phyloP scores from a whole-genome alignment of 37 sponge, comb jelly and placozoan species.

The Petrosia ficiformis region DNA sequence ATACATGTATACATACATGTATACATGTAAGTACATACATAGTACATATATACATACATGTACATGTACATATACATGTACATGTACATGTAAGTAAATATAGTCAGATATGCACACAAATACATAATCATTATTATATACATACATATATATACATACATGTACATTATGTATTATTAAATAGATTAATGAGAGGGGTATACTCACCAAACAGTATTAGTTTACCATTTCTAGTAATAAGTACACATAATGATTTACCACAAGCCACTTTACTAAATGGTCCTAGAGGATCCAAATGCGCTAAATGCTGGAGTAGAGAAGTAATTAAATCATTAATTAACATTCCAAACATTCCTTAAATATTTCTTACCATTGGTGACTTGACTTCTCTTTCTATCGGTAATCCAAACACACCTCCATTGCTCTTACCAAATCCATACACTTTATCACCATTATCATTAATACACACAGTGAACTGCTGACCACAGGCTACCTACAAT shows the following conservation, averaged over 20 bases:
- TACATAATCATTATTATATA: too few relatives aligned
- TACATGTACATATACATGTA: too few relatives aligned
- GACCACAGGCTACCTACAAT: constrained; percentile 53
- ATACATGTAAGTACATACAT: too few relatives aligned
- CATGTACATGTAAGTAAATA: too few relatives aligned
- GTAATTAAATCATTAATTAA: not conserved
- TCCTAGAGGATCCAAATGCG: constrained; percentile 37
- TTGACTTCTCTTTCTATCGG: too few relatives aligned
- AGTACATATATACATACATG: too few relatives aligned
- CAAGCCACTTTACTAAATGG: constrained; percentile 48
- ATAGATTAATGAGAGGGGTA: not conserved
- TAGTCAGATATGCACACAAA: too few relatives aligned
- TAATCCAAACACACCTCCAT: constrained; percentile 32
- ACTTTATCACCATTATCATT: constrained; percentile 36
- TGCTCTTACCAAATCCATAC: constrained; percentile 49
- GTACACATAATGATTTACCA: constrained; percentile 26
- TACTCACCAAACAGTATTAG: constrained; percentile 49
- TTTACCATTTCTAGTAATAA: constrained; percentile 30
- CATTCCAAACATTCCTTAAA: not conserved
- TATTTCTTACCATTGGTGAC: not conserved
- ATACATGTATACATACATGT: too few relatives aligned
- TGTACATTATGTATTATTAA: not conserved
- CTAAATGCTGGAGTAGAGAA: constrained; percentile 22
- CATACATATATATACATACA: too few relatives aligned
- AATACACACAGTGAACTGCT: constrained; percentile 46